Conservation (phyloP, 2,797 vertebrate genomes). For the Eupleurogrammus muticus region DNA sequence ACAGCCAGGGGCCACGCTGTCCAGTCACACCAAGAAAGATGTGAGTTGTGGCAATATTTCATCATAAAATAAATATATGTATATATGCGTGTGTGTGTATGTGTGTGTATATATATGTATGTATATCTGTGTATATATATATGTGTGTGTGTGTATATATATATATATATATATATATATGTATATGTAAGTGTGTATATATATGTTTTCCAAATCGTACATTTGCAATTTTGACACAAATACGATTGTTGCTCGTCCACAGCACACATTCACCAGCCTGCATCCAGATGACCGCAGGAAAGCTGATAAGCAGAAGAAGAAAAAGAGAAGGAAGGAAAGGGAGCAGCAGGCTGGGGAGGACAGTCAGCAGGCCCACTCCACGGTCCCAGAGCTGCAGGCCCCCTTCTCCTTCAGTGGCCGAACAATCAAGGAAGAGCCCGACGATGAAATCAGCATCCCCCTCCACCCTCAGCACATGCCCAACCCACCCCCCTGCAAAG, state of each 20-base stretch:
- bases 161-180: no score
- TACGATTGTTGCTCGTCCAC: background rate
- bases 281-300: slow-evolving; percentile 91
- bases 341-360: slow-evolving; percentile 71
- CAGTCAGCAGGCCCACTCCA: slow-evolving; percentile 55
- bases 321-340: slow-evolving; percentile 89
- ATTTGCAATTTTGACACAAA: background rate
- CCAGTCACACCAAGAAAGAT: slow-evolving; percentile 75
- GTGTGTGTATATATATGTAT: no score
- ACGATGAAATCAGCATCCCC: slow-evolving; percentile 84
- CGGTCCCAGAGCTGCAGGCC: slow-evolving; percentile 37
- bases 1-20: slow-evolving; percentile 78
- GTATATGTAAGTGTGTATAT: no score
- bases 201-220: background rate
- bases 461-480: slow-evolving; percentile 69
- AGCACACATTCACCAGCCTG: slow-evolving; percentile 82
- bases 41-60: slow-evolving; percentile 46
- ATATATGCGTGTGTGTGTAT: no score
- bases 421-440: slow-evolving; percentile 88
- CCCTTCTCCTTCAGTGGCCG: slow-evolving; percentile 69
- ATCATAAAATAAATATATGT: background rate
- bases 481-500: slow-evolving; percentile 74
- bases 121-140: no score
- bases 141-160: no score
- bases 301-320: slow-evolving; percentile 92